These are phyloP conservation scores for Polydesmus complanatus DNA, from an alignment of 2,888 invertebrate species.

Conservation along the genomic window DNA sequence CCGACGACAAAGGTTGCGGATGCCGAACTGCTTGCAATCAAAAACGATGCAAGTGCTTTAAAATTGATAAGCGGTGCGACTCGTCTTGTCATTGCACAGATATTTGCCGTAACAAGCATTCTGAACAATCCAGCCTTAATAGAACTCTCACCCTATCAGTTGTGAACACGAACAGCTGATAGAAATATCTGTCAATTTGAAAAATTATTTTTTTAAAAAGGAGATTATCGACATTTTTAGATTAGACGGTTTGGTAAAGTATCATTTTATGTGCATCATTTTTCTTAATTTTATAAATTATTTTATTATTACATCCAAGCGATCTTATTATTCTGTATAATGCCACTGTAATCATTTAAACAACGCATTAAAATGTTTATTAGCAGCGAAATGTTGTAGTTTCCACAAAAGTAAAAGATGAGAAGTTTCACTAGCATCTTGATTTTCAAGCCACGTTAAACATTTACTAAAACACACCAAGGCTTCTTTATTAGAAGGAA, in stretches of 20 bases:
- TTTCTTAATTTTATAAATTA: background rate
- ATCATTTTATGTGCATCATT: background rate
- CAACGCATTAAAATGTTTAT: no score
- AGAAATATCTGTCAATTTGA: no score
- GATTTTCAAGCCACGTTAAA: conserved; percentile 8
- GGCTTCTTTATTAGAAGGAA: conserved; percentile 7
- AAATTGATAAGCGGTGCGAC: background rate
- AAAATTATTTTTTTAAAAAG: no score
- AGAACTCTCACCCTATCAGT: no score
- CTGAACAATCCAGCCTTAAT: no score
- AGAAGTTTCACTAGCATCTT: conserved; percentile 8
- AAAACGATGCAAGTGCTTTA: conserved; percentile 3
- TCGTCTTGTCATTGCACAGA: conserved; percentile 1
- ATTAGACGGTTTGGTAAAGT: background rate
- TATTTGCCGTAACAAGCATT: no score
- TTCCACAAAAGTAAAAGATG: conserved; percentile 8
- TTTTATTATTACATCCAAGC: no score
- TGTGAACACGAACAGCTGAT: no score
- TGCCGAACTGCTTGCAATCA: background rate
- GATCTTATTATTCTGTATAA: no score
- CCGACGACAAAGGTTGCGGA: background rate
- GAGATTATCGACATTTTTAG: background rate
- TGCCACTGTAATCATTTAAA: no score
- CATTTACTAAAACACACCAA: conserved; percentile 4
- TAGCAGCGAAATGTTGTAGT: conserved; percentile 7